Base-by-base conservation (phyloP, 2,797 vertebrate species). In the Selene dorsalis region DNA sequence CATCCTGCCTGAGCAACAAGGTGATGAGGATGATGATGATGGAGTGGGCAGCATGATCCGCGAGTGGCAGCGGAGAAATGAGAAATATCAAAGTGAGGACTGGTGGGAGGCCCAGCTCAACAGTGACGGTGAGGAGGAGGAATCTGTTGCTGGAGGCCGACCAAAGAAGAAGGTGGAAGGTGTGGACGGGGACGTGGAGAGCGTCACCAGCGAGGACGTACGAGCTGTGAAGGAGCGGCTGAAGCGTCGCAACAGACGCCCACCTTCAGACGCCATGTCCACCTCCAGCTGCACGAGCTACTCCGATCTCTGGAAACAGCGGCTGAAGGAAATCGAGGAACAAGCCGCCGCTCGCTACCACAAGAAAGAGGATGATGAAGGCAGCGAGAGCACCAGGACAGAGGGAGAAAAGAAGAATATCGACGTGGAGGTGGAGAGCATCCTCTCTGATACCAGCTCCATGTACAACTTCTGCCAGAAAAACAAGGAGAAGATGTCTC, bases 381-480 rank as follows among this genome's bases (percentile, higher is more conserved):
- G 75, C 7, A 79, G 83, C 0, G 94, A 91, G 61, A 82, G 71
- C 61, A 43, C 81, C 14, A 57, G 41, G 0, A 92, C 90, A 0
- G 82, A 79, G 1, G 79, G 63, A 18, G 75, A 22, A 1, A 91
- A 77, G 56, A 93, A 85, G 66, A 93, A 83, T 11, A 83, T 95
- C 0, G 91, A 95, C 0, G 91, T 95, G 0, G 97, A 99, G 3
- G 87, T 95, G 47, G 92, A 95, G 63, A 98, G 97, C 0, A 78
- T 97, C n/a, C 69, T 95, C 53, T 98, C 98, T 0, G 97, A 97
- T 75, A 91, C 93, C 57, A 94, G 95, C 80, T 98, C 97, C 43
- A 96, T 99, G 93, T 97, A 96, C 79, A 96, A 97, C 89, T 99
- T 98, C 84, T 99, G 98, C 90, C 94, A 96, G 85, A 97, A 95